phyloP scores from a whole-genome alignment of 1,140 invertebrate species.

The Caenorhabditis inopinata region DNA sequence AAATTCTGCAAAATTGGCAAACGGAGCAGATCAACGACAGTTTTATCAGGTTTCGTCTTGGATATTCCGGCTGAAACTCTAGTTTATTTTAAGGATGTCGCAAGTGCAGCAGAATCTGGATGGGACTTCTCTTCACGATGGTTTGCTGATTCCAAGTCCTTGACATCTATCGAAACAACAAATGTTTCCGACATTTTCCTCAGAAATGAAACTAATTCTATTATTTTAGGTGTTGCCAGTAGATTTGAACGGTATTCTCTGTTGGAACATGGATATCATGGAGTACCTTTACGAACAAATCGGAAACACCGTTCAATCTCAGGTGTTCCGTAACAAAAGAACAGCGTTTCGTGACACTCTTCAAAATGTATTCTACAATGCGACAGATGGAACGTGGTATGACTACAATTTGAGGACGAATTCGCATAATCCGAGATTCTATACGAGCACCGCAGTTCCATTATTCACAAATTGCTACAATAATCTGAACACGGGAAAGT shows the following conservation, averaged over 20 bases:
- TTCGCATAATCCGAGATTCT: constrained; percentile 76
- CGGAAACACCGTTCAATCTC: constrained; percentile 66
- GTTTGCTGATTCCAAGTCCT: constrained; percentile 59
- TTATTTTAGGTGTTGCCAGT: constrained; percentile 62
- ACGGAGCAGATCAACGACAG: background rate
- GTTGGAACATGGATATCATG: constrained; percentile 66
- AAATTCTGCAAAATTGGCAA: constrained; percentile 11
- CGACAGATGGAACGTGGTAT: constrained; percentile 82
- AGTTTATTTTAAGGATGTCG: constrained; percentile 73
- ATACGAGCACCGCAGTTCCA: constrained; percentile 80
- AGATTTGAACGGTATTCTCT: constrained; percentile 68
- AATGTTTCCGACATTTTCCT: constrained; percentile 55
- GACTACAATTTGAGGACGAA: constrained; percentile 77
- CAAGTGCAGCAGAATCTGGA: constrained; percentile 67
- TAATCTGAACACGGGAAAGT: constrained; percentile 66
- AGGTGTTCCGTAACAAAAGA: constrained; percentile 73
- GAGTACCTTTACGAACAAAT: constrained; percentile 62
- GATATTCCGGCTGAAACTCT: constrained; percentile 68
- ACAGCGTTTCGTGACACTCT: constrained; percentile 70
- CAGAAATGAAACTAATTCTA: background rate
- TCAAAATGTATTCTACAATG: constrained; percentile 75
- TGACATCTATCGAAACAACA: constrained; percentile 64
- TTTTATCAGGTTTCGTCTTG: constrained; percentile 26
- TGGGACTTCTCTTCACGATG: constrained; percentile 68
- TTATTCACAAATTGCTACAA: constrained; percentile 75